phyloP scores from a whole-genome alignment of 2,888 invertebrate genomes.

The Lepetodrilus schrolli region DNA sequence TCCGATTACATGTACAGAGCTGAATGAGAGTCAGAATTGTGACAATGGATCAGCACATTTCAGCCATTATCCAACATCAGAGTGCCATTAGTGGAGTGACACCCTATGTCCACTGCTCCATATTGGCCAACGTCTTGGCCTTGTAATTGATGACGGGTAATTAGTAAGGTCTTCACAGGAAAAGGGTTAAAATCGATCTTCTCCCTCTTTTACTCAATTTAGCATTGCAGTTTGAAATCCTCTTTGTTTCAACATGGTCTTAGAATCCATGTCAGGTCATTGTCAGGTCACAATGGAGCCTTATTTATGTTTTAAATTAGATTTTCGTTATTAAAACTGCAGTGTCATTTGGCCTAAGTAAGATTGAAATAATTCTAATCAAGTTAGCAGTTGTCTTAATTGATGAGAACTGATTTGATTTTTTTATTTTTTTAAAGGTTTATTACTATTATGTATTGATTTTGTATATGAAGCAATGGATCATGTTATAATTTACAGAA shows the following conservation, averaged over 20 bases:
- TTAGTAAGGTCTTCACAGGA: background rate
- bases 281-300: too few species aligned
- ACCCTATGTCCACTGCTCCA: background rate
- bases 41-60: background rate
- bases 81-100: background rate
- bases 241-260: conserved; percentile 14
- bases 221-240: background rate
- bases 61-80: conserved; percentile 1
- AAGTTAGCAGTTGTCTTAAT: too few species aligned
- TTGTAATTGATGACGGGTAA: background rate
- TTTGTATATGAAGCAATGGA: too few species aligned
- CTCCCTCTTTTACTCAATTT: conserved; percentile 1
- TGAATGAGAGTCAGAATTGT: background rate
- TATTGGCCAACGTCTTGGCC: background rate
- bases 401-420: too few species aligned
- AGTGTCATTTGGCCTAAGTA: too few species aligned
- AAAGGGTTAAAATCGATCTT: conserved; percentile 23
- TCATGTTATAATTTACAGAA: too few species aligned
- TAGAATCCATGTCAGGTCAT: conserved; percentile 20
- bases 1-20: background rate
- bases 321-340: too few species aligned
- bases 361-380: too few species aligned
- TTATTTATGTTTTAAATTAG: too few species aligned
- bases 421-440: too few species aligned
- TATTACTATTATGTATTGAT: too few species aligned